Base-by-base conservation (phyloP, 2,888 invertebrate genomes). In the Thelaira solivaga region DNA sequence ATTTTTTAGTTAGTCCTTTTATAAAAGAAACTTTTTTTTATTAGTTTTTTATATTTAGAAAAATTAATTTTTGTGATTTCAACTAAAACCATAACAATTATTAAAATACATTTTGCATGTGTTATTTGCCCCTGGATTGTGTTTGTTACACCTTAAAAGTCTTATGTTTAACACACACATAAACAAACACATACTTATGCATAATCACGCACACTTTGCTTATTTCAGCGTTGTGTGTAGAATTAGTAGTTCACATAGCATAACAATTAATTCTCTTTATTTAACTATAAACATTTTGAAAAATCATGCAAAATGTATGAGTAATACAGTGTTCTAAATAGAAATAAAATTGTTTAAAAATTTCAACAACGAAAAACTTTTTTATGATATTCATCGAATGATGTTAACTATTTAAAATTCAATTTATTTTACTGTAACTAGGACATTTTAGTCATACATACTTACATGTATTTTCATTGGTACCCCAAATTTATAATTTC, bases 81-180 rank as follows among this genome's bases (percentile, higher is more conserved):
- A 39, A 34, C 8, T 31, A 18, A 1, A 39, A 65, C 49, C 69
- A 39, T 24, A 59, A 55, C 36, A 61, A 62, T 47, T 71, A 39
- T 71, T 55, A 71, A 67, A 6, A 68, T 36, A 49, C 72, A 26
- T 31, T 20, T 68, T 57, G 34, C 55, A 18, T 55, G 39, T 8
- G n/a, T 57, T 47, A 18, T 22, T 8, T 61, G 1, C 10, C 7
- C 18, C 0, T 16, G n/a, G 20, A 13, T 29, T 4, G 18, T 31
- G 31, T 61, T 51, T 11, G 24, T 11, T 71, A 43, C 53, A 8
- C 34, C 26, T 71, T 24, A 10, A 18, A 57, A 34, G 34, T 55
- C 5, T 43, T 43, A 55, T 31, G 16, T n/a, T 18, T 11, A 26
- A 41, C n/a, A 11, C 18, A 51, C 5, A 29, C 29, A 53, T n/a